Conservation (phyloP, 1,140 invertebrate species). For the Drosophila biarmipes region DNA sequence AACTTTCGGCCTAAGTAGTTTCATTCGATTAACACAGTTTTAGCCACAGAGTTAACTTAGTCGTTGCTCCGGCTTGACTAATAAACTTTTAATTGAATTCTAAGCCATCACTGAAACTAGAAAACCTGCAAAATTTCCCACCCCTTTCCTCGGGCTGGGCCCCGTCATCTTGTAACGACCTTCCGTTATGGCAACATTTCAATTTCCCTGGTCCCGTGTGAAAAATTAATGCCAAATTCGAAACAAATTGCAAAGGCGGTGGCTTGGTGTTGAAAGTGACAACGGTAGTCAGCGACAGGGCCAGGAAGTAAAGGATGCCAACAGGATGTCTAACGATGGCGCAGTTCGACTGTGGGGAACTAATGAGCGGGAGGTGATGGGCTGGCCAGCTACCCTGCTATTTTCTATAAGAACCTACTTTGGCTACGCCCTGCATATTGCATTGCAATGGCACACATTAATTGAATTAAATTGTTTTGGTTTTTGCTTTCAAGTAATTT, state of each 20-base stretch:
- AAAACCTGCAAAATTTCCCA: constrained; percentile 27
- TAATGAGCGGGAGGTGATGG: constrained; percentile 8
- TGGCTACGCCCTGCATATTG: too few species aligned
- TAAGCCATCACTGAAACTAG: constrained; percentile 42
- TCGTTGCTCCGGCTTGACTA: constrained; percentile 36
- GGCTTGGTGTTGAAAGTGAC: constrained; percentile 53
- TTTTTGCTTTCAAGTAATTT: too few species aligned
- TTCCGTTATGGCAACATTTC: constrained; percentile 79
- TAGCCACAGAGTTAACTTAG: constrained; percentile 45
- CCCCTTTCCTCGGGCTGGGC: too few species aligned
- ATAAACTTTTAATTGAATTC: constrained; percentile 80
- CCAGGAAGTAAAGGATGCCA: constrained; percentile 74
- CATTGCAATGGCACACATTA: too few species aligned
- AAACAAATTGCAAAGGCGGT: constrained; percentile 73
- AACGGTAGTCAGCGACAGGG: constrained; percentile 37
- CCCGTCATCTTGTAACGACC: constrained; percentile 49
- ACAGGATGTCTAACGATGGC: constrained; percentile 28
- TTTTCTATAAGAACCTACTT: too few species aligned
- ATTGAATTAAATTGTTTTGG: too few species aligned
- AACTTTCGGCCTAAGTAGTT: constrained; percentile 56
- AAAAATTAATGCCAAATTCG: constrained; percentile 80
- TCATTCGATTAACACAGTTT: constrained; percentile 59
- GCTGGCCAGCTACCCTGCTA: constrained; percentile 4
- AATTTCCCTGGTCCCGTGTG: constrained; percentile 76
- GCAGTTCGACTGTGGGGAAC: background rate